These are phyloP conservation scores for Metridium senile DNA, from an alignment of 92 coral and sea anemone genomes.

Conservation along the genomic window DNA sequence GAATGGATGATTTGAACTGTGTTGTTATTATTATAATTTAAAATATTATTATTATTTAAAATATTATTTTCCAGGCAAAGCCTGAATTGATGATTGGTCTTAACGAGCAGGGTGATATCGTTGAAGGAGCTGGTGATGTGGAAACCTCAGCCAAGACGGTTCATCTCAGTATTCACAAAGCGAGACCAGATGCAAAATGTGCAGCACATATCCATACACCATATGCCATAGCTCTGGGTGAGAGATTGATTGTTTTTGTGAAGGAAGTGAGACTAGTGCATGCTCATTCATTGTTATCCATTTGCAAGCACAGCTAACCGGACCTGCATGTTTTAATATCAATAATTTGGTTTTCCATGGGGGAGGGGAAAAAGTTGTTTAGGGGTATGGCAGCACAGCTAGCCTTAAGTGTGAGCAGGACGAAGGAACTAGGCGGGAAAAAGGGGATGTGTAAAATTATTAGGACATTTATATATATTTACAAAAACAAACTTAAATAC, in stretches of 20 bases:
- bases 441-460: no score
- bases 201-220: slow-evolving; percentile 85
- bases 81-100: slow-evolving; percentile 58
- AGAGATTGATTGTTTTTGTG: background rate
- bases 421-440: no score
- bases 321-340: background rate
- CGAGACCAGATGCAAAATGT: slow-evolving; percentile 75
- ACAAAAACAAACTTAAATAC: no score
- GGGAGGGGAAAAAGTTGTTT: no score
- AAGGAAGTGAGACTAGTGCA: background rate
- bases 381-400: no score
- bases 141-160: slow-evolving; percentile 67
- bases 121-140: slow-evolving; percentile 67
- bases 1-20: no score
- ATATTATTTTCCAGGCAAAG: background rate
- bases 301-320: no score
- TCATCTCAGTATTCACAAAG: slow-evolving; percentile 68
- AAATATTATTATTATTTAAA: background rate
- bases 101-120: slow-evolving; percentile 50
- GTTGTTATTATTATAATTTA: no score
- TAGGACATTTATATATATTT: no score
- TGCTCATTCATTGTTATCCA: no score
- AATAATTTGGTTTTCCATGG: no score
- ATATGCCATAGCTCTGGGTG: slow-evolving; percentile 79
- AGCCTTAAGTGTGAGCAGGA: no score